Base-by-base conservation (phyloP, 2,797 vertebrate species). In the Argyrosomus regius region DNA sequence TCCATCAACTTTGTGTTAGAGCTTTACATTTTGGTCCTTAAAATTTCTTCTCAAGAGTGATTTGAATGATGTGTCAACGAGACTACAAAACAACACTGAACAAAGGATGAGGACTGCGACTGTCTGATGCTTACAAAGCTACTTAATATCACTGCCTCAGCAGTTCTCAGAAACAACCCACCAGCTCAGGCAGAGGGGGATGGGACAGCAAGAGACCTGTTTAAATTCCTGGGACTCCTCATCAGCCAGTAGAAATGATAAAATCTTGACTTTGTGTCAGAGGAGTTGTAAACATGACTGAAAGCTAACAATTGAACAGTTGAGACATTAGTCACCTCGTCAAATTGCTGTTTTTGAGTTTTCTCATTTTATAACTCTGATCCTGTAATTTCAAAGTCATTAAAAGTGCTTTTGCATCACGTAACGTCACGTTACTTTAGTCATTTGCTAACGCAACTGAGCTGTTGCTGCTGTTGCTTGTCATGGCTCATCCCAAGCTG, bases 121-220 rank as follows among this genome's bases (percentile, higher is more conserved):
- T 56, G 60, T 67, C 26, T 48, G 24, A 20, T 53, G 79, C 77
- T 77, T 67, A 43, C 63, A 64, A 50, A 45, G 50, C 52, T 56
- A 17, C 74, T 62, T 41, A 60, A 60, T 64, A 35, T 64, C 62
- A 64, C 60, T 57, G 74, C 48, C 80, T 87, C 66, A 53, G 77
- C 56, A 81, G 31, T 78, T 78, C 46, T 73, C 48, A 48, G 24
- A 76, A 81, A 80, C 69, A 77, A 56, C 49, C 28, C 58, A 50
- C 8, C 10, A 52, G 24, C 60, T 52, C 58, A 48, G 56, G 62
- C 46, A 0, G 16, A 70, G 52, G 68, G 65, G 64, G 31, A 18
- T n/a, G 43, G 62, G 66, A 28, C 31, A 31, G 26, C 76, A 52
- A 18, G 22, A 24, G 59, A 78, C 45, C 17, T 2, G 45, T 48